phyloP scores from a whole-genome alignment of 1,140 invertebrate species.

The Chymomyza costata region DNA sequence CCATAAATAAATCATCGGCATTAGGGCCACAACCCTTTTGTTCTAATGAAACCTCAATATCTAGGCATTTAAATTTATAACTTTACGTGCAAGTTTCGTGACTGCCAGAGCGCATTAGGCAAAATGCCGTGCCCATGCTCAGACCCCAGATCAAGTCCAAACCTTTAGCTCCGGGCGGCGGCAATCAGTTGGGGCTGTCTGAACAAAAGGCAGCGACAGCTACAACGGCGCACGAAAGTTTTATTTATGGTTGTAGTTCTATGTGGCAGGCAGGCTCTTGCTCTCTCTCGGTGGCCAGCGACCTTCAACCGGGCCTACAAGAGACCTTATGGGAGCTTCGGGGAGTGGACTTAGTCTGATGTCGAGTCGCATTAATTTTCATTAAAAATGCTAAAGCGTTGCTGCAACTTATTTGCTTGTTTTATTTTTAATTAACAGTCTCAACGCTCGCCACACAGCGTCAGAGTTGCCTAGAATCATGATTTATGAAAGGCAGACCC shows the following conservation, averaged over 20 bases:
- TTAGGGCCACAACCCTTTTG: conserved; percentile 41
- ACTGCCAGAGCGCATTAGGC: conserved; percentile 1
- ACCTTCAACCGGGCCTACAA: conserved; percentile 27
- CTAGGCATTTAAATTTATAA: conserved; percentile 1
- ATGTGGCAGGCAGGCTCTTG: too few relatives aligned
- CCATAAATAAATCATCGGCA: conserved; percentile 67
- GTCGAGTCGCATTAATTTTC: conserved; percentile 57
- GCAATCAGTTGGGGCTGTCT: too few relatives aligned
- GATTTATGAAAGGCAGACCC: conserved; percentile 52
- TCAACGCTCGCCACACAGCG: conserved; percentile 19
- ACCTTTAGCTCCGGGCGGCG: conserved; percentile 26
- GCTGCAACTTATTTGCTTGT: conserved; percentile 61
- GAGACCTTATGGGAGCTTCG: too few relatives aligned
- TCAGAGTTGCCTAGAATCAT: conserved; percentile 30
- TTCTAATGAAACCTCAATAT: conserved; percentile 39
- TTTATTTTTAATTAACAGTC: conserved; percentile 66
- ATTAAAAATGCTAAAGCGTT: conserved; percentile 66
- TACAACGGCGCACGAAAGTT: conserved; percentile 49
- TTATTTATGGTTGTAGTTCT: conserved; percentile 36
- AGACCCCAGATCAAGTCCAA: background rate
- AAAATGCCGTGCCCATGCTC: too few relatives aligned
- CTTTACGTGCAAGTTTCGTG: conserved; percentile 31
- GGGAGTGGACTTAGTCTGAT: background rate
- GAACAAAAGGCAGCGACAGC: too few relatives aligned
- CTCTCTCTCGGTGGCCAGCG: too few relatives aligned